Percentiles rank a stretch among this genome's conserved stretches.
These are phyloP conservation scores for Lytechinus variegatus DNA, from an alignment of 35 echinoderm and acorn worm genomes.

Conservation along the genomic window DNA sequence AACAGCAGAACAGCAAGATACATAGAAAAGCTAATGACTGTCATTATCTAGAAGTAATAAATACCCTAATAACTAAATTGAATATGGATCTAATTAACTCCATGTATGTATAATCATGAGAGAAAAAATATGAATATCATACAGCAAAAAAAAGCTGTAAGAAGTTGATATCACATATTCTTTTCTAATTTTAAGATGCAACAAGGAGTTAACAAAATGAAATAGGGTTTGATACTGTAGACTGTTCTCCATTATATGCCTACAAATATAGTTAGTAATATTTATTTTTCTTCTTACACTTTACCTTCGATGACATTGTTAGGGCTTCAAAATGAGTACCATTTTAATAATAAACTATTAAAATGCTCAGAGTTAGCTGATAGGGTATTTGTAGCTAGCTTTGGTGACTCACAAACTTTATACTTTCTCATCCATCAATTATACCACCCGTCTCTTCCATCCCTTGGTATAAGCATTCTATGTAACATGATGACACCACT, in stretches of 20 bases:
- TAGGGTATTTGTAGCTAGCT: not conserved
- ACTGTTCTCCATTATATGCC: too few relatives aligned
- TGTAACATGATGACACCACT: slow-evolving; percentile 23
- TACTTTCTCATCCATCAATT: not conserved
- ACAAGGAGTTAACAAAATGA: too few relatives aligned
- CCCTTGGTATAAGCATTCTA: slow-evolving; percentile 19
- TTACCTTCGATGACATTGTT: not conserved
- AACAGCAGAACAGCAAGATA: not conserved
- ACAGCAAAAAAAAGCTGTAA: not conserved
- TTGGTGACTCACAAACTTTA: slow-evolving; percentile 11
- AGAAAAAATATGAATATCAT: not conserved
- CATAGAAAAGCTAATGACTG: not conserved
- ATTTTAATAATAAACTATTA: not conserved
- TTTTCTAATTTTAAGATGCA: too few relatives aligned
- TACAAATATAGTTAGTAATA: too few relatives aligned
- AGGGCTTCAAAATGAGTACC: not conserved
- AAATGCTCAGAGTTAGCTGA: not conserved
- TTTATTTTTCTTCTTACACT: too few relatives aligned
- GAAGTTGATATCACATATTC: too few relatives aligned
- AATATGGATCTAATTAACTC: too few relatives aligned
- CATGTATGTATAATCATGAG: too few relatives aligned
- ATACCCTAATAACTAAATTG: not conserved
- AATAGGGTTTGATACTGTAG: not conserved
- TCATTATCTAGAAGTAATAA: not conserved
- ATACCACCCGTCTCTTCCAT: not conserved